Evolutionary conservation across 2,113 vertebrate species (phyloP), one percentile per base, ranked within the genome.

Genomic region (Tretioscincus oriximinensis): DNA sequence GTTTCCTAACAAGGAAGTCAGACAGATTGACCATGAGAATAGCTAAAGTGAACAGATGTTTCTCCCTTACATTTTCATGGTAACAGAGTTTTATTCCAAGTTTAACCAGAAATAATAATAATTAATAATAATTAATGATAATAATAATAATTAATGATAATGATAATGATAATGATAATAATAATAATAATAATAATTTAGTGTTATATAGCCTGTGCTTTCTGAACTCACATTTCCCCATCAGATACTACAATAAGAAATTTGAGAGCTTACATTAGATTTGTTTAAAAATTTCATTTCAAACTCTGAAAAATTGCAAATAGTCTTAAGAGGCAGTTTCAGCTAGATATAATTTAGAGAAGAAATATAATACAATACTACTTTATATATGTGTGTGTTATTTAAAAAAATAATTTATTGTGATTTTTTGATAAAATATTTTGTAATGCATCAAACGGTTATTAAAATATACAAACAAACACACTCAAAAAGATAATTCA

Each of bases 1-100:
- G 95, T 92, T 78, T 99, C 98, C 98, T 99, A 89, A 81, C 5
- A 81, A 26, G 41, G 89, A 86, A 70, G 79, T 22, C 77, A 81
- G 73, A 47, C 89, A n/a, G 21, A 75, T 26, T 75, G 54, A 16
- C 12, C 84, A 10, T 75, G 72, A 71, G 49, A 65, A 18, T 21
- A 47, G 61, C 22, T 68, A 47, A 16, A 79, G 49, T 71, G 7
- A 0, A 49, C 8, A 76, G 16, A 54, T 29, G 7, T 29, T 60
- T 12, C 60, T 7, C 54, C 14, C 54, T 18, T 58, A 58, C 18
- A 18, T 18, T 58, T 49, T 11, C 22, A 28, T 77, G 26, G 78
- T 35, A 63, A 5, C 9, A 8, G 61, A 28, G 5, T 22, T 65
- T 45, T 22, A 47, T 11, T 10, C 28, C 58, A 87, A 78, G n/a